Conservation (phyloP, 1,140 invertebrate species). For the Maconellicoccus hirsutus region DNA sequence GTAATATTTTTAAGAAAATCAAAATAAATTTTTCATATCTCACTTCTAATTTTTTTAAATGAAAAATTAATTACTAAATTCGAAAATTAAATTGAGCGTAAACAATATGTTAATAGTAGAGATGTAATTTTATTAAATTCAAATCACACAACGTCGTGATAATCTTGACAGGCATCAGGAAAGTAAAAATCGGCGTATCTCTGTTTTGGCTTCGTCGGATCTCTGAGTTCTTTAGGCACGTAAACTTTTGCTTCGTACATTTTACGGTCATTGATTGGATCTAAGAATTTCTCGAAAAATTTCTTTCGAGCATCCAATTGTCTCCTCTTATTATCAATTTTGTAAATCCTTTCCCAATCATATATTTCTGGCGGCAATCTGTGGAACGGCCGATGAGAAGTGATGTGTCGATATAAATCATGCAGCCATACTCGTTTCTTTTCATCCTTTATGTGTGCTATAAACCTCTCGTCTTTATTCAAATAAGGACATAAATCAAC, state of each 20-base stretch:
- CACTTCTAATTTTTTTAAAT: too few species aligned
- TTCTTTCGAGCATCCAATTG: slow-evolving; percentile 28
- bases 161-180: neutral
- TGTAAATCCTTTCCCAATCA: slow-evolving; percentile 33
- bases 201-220: neutral
- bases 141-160: slow-evolving; percentile 9
- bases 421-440: slow-evolving; percentile 42
- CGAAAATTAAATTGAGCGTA: neutral
- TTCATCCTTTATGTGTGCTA: slow-evolving; percentile 54
- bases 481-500: slow-evolving; percentile 64
- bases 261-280: slow-evolving; percentile 30
- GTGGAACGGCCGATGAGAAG: slow-evolving; percentile 28
- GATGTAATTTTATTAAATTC: too few species aligned
- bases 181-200: neutral
- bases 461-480: slow-evolving; percentile 39
- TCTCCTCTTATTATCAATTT: slow-evolving; percentile 30
- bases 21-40: too few species aligned
- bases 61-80: neutral
- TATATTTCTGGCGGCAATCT: slow-evolving; percentile 29
- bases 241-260: neutral
- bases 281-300: slow-evolving; percentile 29
- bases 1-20: too few species aligned
- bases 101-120: too few species aligned
- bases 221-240: neutral
- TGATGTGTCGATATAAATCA: slow-evolving; percentile 18